These are phyloP conservation scores for Prosopocoilus inquinatus DNA, from an alignment of 2,888 invertebrate genomes.

Conservation along the genomic window DNA sequence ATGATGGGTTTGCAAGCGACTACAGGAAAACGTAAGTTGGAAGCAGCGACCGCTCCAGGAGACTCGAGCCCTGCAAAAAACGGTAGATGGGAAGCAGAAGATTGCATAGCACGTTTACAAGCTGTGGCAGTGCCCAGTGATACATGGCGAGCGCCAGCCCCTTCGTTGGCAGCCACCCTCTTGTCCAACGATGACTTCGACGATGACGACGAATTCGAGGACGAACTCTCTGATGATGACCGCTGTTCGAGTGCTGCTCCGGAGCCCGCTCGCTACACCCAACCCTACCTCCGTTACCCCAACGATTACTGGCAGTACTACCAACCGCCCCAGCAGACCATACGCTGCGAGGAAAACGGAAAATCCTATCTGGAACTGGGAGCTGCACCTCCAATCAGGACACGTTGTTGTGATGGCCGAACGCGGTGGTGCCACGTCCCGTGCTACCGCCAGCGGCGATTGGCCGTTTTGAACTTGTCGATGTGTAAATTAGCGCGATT, in stretches of 20 bases:
- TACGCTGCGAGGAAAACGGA: slow-evolving; percentile 84
- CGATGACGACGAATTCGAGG: slow-evolving; percentile 60
- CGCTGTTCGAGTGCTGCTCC: slow-evolving; percentile 56
- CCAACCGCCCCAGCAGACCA: slow-evolving; percentile 70
- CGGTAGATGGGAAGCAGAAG: slow-evolving; percentile 57
- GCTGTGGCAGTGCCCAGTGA: slow-evolving; percentile 68
- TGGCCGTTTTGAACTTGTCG: slow-evolving; percentile 87
- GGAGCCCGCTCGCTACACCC: slow-evolving; percentile 30
- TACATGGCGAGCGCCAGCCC: slow-evolving; percentile 55
- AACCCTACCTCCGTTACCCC: slow-evolving; percentile 48
- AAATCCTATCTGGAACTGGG: slow-evolving; percentile 87
- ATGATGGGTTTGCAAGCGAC: slow-evolving; percentile 76
- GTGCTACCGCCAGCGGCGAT: slow-evolving; percentile 81
- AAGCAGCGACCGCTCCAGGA: slow-evolving; percentile 50
- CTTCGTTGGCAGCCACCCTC: slow-evolving; percentile 46
- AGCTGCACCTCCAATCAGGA: slow-evolving; percentile 53
- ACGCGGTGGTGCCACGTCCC: slow-evolving; percentile 73
- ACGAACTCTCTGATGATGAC: slow-evolving; percentile 58
- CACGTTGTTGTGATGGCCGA: slow-evolving; percentile 49
- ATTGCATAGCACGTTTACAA: slow-evolving; percentile 66
- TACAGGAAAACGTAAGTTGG: slow-evolving; percentile 68
- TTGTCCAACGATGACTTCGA: slow-evolving; percentile 52
- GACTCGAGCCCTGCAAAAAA: slow-evolving; percentile 56
- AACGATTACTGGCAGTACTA: slow-evolving; percentile 51
- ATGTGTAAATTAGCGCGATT: slow-evolving; percentile 88